phyloP scores from a whole-genome alignment of 1,140 invertebrate species.

The Drosophila serrata region DNA sequence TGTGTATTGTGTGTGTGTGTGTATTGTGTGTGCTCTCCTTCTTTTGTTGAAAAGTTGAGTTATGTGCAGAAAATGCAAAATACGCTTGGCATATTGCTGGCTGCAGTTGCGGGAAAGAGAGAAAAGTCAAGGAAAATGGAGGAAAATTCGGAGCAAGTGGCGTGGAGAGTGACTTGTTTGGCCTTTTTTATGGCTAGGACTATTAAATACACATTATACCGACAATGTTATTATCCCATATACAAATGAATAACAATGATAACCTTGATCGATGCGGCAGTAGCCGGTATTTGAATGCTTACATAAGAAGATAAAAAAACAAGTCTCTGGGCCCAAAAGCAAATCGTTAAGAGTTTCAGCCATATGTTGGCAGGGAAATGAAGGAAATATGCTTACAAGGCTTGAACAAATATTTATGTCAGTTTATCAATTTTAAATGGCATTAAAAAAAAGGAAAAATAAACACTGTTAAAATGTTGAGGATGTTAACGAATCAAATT shows the following conservation, averaged over 20 bases:
- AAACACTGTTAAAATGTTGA: not conserved
- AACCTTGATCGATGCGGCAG: slow-evolving; percentile 62
- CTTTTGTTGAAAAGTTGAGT: slow-evolving; percentile 61
- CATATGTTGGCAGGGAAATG: slow-evolving; percentile 11
- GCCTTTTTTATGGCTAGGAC: slow-evolving; percentile 27
- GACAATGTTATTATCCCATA: slow-evolving; percentile 45
- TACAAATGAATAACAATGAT: slow-evolving; percentile 48
- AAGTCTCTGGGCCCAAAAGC: slow-evolving; percentile 18
- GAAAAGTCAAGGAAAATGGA: not conserved
- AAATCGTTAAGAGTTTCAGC: slow-evolving; percentile 27
- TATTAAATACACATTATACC: slow-evolving; percentile 70
- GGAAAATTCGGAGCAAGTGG: slow-evolving; percentile 22
- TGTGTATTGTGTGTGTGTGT: not conserved
- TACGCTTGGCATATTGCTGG: slow-evolving; percentile 26
- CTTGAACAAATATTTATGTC: slow-evolving; percentile 2
- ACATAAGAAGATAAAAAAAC: not conserved
- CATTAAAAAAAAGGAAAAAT: not conserved
- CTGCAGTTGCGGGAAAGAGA: slow-evolving; percentile 20
- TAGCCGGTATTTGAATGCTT: slow-evolving; percentile 37
- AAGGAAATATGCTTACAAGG: slow-evolving; percentile 1
- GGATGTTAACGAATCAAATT: not conserved
- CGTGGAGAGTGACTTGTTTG: slow-evolving; percentile 30
- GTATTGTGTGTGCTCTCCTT: slow-evolving; percentile 26
- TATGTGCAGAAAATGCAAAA: slow-evolving; percentile 73
- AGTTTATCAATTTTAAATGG: slow-evolving; percentile 9